Percentiles rank a stretch among this genome's conserved stretches.
phyloP scores from a whole-genome alignment of 1,140 invertebrate genomes.

The Dendroctonus valens region DNA sequence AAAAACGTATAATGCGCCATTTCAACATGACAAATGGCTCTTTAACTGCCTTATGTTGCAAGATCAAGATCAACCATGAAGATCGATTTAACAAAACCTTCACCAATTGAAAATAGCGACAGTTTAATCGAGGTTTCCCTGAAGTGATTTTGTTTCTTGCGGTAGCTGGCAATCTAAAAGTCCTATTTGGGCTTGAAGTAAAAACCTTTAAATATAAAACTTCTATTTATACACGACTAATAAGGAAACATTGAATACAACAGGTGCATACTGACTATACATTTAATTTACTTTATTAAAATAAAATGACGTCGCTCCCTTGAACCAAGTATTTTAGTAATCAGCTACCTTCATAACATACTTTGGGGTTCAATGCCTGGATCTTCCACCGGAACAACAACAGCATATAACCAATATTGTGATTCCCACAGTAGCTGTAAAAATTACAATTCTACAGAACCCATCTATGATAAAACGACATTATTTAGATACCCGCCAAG shows the following conservation, averaged over 20 bases:
- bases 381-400: conserved; percentile 17
- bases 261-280: too few relatives aligned
- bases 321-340: too few relatives aligned
- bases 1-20: neutral
- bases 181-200: too few relatives aligned
- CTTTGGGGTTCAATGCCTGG: neutral
- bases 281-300: too few relatives aligned
- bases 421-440: conserved; percentile 9
- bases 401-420: conserved; percentile 17
- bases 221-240: too few relatives aligned
- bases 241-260: too few relatives aligned
- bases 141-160: too few relatives aligned
- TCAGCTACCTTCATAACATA: neutral
- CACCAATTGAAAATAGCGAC: too few relatives aligned
- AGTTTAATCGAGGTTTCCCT: too few relatives aligned
- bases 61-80: conserved; percentile 16
- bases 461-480: neutral
- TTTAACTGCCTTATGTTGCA: neutral
- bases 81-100: conserved; percentile 6
- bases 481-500: conserved; percentile 3
- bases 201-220: too few relatives aligned
- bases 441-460: neutral
- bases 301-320: too few relatives aligned
- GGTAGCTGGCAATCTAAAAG: too few relatives aligned
- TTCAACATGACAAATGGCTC: conserved; percentile 5